Base-by-base conservation (phyloP, 2,888 invertebrate genomes). In the Platynereis dumerilii region DNA sequence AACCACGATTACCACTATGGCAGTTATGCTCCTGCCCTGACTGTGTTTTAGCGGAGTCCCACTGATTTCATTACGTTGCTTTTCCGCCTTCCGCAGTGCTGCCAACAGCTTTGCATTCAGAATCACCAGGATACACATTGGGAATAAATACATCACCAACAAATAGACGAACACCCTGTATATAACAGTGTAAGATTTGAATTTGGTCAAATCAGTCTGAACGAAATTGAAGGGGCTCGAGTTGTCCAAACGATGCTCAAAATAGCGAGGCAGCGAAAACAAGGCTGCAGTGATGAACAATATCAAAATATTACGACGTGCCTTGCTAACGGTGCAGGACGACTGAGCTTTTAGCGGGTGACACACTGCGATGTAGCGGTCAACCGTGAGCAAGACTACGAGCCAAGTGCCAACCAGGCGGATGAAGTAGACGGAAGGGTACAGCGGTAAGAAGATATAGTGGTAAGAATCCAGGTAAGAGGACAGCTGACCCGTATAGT, bases 331-430 rank as follows among this genome's bases (percentile, higher is more conserved):
- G n/a, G 72, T 69, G 34, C 72, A 72, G 15, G 70, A 45, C n/a
- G 64, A 24, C 42, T 70, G 72, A 3, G 70, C 73, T 34, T 69
- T 66, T 24, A 73, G 66, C 10, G 73, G 73, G 10, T 63, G 52
- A 28, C 69, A 68, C 20, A 73, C 71, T 12, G 71, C 73, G 17
- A 72, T 67, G 58, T 54, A 73, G 2, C 73, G 55, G 53, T 73
- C 73, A n/a, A 69, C 28, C 12, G 73, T 73, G 53, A 73, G 52
- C 29, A 72, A 39, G 5, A 68, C 68, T 7, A 70, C 72, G 22
- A 73, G 53, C 72, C 72, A 72, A 1, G 66, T 67, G 57, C 60
- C 66, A n/a, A 56, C 44, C 42, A 71, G 34, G n/a, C 68, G 64
- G 28, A 69, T 56, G 28, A 66, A 53, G 64, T 69, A 71, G 5